Percentiles rank a stretch among this genome's conserved stretches.
phyloP scores from a whole-genome alignment of 1,140 invertebrate genomes.

The Monochamus saltuarius region DNA sequence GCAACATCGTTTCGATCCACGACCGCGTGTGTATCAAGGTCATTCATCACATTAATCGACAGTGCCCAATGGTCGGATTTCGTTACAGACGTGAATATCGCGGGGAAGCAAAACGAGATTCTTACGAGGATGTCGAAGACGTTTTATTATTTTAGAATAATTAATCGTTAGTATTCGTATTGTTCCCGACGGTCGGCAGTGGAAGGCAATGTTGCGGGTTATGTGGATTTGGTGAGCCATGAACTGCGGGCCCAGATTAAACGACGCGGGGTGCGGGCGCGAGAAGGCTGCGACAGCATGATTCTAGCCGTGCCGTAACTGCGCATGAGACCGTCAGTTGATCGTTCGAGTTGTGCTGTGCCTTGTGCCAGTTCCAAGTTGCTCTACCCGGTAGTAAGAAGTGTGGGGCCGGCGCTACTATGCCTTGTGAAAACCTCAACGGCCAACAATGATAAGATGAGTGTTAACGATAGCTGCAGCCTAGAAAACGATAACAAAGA shows the following conservation, averaged over 20 bases:
- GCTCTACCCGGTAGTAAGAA: slow-evolving; percentile 28
- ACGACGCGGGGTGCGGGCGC: slow-evolving; percentile 8
- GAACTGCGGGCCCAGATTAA: too few species aligned
- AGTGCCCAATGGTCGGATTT: neutral
- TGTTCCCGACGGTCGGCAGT: too few species aligned
- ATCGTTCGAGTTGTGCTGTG: slow-evolving; percentile 20
- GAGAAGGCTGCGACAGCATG: slow-evolving; percentile 10
- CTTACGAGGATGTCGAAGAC: too few species aligned
- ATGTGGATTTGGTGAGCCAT: too few species aligned
- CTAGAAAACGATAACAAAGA: slow-evolving; percentile 27
- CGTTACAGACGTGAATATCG: too few species aligned
- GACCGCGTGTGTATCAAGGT: slow-evolving; percentile 20
- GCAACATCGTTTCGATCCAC: slow-evolving; percentile 12
- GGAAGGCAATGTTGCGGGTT: too few species aligned
- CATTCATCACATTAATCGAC: slow-evolving; percentile 18
- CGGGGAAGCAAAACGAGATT: too few species aligned
- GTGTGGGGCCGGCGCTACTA: slow-evolving; percentile 17
- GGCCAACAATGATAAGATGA: slow-evolving; percentile 41
- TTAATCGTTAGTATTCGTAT: too few species aligned
- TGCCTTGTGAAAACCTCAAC: slow-evolving; percentile 23
- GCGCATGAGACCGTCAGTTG: slow-evolving; percentile 18
- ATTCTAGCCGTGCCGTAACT: slow-evolving; percentile 11
- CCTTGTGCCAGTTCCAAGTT: slow-evolving; percentile 32
- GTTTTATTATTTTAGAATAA: too few species aligned
- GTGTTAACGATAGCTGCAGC: slow-evolving; percentile 34